Conservation (phyloP, 2,113 vertebrate species). For the Catharus bicknelli region DNA sequence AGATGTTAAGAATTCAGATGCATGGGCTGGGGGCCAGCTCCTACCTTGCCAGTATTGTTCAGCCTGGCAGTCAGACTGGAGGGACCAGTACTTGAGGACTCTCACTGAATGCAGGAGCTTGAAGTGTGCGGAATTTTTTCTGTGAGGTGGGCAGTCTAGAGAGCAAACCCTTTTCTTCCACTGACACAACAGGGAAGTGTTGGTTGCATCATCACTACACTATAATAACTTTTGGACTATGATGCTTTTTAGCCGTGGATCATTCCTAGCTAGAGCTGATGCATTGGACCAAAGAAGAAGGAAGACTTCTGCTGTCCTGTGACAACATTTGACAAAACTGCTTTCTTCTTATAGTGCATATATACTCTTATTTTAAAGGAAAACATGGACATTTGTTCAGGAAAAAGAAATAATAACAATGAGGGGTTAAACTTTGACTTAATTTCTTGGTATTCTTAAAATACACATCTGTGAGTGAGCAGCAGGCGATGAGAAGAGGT, state of each 20-base stretch:
- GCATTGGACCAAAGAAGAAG: not conserved
- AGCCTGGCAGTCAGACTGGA: not conserved
- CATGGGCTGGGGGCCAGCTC: not conserved
- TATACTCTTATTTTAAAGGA: not conserved
- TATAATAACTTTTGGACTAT: not conserved
- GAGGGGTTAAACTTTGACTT: not conserved
- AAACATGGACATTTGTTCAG: not conserved
- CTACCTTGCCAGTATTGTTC: not conserved
- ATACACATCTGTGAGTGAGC: not conserved
- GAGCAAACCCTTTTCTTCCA: not conserved
- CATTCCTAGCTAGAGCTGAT: not conserved
- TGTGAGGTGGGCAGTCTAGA: not conserved
- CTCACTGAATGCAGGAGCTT: not conserved
- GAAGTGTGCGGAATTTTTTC: fast-evolving
- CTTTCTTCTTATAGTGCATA: not conserved
- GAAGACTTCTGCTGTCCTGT: not conserved
- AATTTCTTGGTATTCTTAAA: not conserved
- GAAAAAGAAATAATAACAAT: not conserved
- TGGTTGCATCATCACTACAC: not conserved
- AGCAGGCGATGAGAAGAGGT: not conserved
- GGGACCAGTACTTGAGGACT: not conserved
- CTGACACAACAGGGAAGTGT: not conserved
- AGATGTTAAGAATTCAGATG: not conserved
- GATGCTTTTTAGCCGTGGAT: not conserved
- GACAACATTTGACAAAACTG: not conserved